Base-by-base conservation (phyloP, 2,113 vertebrate species). In the Peromyscus polionotus region DNA sequence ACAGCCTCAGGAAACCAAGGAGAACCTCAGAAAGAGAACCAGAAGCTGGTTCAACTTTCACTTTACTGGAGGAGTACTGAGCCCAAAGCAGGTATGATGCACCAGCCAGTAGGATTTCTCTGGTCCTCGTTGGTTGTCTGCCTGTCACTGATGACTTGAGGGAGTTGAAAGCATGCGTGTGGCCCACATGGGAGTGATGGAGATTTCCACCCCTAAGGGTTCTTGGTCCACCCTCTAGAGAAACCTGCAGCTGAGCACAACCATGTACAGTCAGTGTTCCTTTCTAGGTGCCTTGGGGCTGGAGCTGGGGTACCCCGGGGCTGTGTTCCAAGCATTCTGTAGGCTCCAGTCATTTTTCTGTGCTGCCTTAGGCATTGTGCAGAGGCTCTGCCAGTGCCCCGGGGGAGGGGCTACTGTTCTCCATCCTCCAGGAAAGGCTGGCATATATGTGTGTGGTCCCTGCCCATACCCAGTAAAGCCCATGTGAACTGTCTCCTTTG, bases 331-430 rank as follows among this genome's bases (percentile, higher is more conserved):
- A 45, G 51, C 22, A 3, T 33, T 19, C 87, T 45, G 1, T 17
- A 24, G 90, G 63, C 65, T 94, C n/a, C 77, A 83, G 48, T 73
- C n/a, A n/a, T 93, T 80, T 80, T 83, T 72, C 90, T 77, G 3
- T 45, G 54, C 51, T 84, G 94, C 94, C 91, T 72, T 57, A n/a
- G 94, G 81, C 68, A 1, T 19, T 90, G 16, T 20, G 2, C 75
- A 26, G 2, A 17, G 75, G 13, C 65, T n/a, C 1, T 45, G 61
- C 85, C 92, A 42, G 73, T 22, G 28, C 48, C 5, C 75, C 48
- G 65, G 1, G 19, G 68, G 26, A 76, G n/a, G 28, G 12, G 3
- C 17, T 17, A 3, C 59, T 72, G 33, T 79, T 75, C 75, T 75
- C 70, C 36, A 2, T 59, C 59, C n/a, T 93, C 48, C 83, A 28